phyloP scores from a whole-genome alignment of 2,888 invertebrate genomes.

The Dione vanillae region DNA sequence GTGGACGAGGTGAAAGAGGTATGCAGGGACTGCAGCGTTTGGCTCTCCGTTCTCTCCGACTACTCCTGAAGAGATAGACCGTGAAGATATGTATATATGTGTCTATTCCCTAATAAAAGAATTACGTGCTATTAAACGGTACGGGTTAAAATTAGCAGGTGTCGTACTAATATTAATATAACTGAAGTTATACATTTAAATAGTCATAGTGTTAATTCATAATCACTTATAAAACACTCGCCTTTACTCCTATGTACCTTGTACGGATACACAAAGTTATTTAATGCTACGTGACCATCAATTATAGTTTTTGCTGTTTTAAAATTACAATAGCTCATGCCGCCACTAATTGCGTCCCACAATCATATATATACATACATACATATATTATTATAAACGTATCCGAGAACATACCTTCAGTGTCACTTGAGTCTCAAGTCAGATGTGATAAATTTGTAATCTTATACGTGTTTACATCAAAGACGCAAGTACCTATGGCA shows the following conservation, averaged over 20 bases:
- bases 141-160: too few species aligned
- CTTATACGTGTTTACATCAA: slow-evolving; percentile 42
- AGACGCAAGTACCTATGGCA: slow-evolving; percentile 12
- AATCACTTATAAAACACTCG: too few species aligned
- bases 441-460: slow-evolving; percentile 46
- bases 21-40: too few species aligned
- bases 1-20: too few species aligned
- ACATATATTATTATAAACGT: not conserved
- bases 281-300: not conserved
- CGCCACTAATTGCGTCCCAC: slow-evolving; percentile 32
- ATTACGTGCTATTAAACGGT: too few species aligned
- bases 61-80: too few species aligned
- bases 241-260: not conserved
- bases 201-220: too few species aligned
- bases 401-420: slow-evolving; percentile 8
- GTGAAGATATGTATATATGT: too few species aligned
- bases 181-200: too few species aligned
- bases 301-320: not conserved
- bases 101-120: too few species aligned
- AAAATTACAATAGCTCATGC: slow-evolving; percentile 16
- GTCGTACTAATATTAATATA: too few species aligned
- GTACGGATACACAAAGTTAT: not conserved
- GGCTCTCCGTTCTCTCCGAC: too few species aligned
- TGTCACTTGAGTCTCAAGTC: slow-evolving; percentile 37
- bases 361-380: slow-evolving; percentile 14